Evolutionary conservation across 2,888 invertebrate genomes (phyloP).

Genomic region (Anthrax anthrax): DNA sequence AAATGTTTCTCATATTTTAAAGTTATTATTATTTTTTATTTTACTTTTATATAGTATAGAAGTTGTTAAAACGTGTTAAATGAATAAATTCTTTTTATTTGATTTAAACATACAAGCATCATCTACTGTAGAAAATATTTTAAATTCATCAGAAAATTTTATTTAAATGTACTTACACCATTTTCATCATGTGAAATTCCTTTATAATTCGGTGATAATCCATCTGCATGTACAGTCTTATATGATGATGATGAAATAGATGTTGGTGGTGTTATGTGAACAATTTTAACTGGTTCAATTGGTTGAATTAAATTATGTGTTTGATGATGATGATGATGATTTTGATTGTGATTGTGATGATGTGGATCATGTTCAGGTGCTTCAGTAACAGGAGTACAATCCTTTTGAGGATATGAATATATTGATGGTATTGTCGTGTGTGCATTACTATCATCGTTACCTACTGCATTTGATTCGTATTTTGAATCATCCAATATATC

Average conservation of each 20-base stretch:
- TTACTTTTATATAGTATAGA: too few relatives aligned
- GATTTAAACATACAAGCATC: too few relatives aligned
- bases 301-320: not conserved
- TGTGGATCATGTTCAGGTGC: not conserved
- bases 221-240: slow-evolving; percentile 17
- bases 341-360: not conserved
- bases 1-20: too few relatives aligned
- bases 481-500: not conserved
- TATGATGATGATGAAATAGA: slow-evolving; percentile 4
- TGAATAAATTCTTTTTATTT: too few relatives aligned
- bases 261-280: slow-evolving; percentile 5
- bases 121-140: too few relatives aligned
- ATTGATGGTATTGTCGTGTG: not conserved
- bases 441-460: not conserved
- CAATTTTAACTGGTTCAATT: not conserved
- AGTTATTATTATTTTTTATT: too few relatives aligned
- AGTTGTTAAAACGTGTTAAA: too few relatives aligned
- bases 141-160: too few relatives aligned
- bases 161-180: slow-evolving; percentile 11
- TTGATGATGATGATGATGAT: not conserved
- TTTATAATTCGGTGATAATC: slow-evolving; percentile 27
- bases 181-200: slow-evolving; percentile 12
- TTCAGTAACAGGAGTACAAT: slow-evolving; percentile 9
- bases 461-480: not conserved
- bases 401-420: not conserved